A percentile compares a stretch with the other conserved stretches of the same genome.
phyloP scores from a whole-genome alignment of 2,888 invertebrate species.

The Oegoconia quadripuncta region DNA sequence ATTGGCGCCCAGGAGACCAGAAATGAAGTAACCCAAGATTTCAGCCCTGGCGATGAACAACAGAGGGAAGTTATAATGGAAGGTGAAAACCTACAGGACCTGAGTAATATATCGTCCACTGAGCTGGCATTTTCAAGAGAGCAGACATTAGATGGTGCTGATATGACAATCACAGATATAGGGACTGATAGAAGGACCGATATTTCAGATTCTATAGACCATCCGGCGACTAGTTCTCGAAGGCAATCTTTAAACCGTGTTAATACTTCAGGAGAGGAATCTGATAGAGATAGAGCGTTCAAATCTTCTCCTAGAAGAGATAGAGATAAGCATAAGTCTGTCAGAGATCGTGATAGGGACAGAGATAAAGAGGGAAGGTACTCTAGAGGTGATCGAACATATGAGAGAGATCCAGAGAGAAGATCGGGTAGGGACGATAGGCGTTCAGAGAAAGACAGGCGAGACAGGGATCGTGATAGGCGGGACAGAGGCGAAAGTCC shows the following conservation, averaged over 20 bases:
- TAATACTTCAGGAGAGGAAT: slow-evolving; percentile 65
- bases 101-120: slow-evolving; percentile 53
- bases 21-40: slow-evolving; percentile 42
- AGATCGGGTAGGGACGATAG: slow-evolving; percentile 48
- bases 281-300: slow-evolving; percentile 59
- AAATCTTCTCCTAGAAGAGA: slow-evolving; percentile 58
- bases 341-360: slow-evolving; percentile 45
- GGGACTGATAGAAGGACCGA: slow-evolving; percentile 45
- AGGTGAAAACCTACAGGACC: slow-evolving; percentile 78
- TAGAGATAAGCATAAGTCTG: slow-evolving; percentile 49
- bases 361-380: slow-evolving; percentile 44
- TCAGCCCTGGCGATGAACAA: slow-evolving; percentile 45
- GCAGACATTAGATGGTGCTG: slow-evolving; percentile 72
- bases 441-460: slow-evolving; percentile 35
- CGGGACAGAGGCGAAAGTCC: slow-evolving; percentile 59
- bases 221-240: slow-evolving; percentile 42
- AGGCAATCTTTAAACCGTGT: slow-evolving; percentile 51
- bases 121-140: slow-evolving; percentile 65
- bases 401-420: slow-evolving; percentile 47
- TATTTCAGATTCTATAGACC: slow-evolving; percentile 48
- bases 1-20: slow-evolving; percentile 43
- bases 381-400: slow-evolving; percentile 53
- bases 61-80: slow-evolving; percentile 79
- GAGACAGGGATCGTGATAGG: slow-evolving; percentile 24
- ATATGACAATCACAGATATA: slow-evolving; percentile 43